Percentiles rank a stretch among this genome's conserved stretches.
Conservation (phyloP, 2,888 invertebrate species). For the Trichogramma dendrolimi region DNA sequence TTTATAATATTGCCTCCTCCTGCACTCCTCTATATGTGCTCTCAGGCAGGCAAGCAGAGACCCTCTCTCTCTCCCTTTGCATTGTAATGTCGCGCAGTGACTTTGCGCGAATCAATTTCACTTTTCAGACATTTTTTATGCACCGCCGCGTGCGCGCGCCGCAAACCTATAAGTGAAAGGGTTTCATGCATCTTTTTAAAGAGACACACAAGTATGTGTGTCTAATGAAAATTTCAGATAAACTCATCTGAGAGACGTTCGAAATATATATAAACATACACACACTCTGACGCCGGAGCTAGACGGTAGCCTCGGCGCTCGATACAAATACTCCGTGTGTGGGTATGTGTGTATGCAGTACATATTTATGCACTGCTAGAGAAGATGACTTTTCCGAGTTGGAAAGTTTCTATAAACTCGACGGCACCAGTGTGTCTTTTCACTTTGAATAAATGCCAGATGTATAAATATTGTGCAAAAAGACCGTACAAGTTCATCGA, state of each 20-base stretch:
- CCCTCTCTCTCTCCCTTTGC: conserved; percentile 7
- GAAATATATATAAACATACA: not conserved
- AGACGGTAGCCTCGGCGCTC: no score
- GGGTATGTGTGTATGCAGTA: no score
- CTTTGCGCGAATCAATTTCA: conserved; percentile 18
- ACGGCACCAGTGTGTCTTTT: no score
- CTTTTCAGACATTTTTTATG: conserved; percentile 14
- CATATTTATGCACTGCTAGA: no score
- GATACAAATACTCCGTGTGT: no score
- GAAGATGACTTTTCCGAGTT: no score
- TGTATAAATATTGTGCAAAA: no score
- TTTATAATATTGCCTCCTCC: no score
- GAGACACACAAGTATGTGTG: not conserved
- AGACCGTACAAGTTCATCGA: no score
- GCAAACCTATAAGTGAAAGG: conserved; percentile 14
- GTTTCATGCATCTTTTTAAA: conserved; percentile 2
- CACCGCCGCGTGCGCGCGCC: not conserved
- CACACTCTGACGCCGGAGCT: no score
- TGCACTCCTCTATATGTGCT: not conserved
- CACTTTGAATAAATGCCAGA: no score
- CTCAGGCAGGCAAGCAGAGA: not conserved
- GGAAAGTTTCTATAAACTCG: no score
- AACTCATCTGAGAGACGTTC: not conserved
- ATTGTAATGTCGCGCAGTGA: conserved; percentile 4
- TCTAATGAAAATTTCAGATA: conserved; percentile 24